Evolutionary conservation across 2,888 invertebrate genomes (phyloP).

Genomic region (Papilio demoleus): DNA sequence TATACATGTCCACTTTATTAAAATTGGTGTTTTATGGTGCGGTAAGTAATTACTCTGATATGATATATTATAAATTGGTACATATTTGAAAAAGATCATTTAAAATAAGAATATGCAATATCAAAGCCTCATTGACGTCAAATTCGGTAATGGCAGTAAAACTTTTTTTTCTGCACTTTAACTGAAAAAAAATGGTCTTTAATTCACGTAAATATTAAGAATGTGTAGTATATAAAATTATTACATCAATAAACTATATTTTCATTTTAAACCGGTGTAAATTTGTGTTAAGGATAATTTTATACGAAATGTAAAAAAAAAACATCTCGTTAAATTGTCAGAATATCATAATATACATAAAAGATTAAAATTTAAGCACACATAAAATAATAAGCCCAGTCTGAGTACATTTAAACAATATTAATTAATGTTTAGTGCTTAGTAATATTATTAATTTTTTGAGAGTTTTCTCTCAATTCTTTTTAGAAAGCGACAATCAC

Average conservation of each 20-base stretch:
- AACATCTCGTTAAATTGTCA: background rate
- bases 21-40: background rate
- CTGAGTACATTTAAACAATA: conserved; percentile 4
- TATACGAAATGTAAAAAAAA: background rate
- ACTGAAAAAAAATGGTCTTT: background rate
- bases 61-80: background rate
- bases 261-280: conserved; percentile 21
- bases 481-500: too few relatives aligned
- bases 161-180: background rate
- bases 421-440: background rate
- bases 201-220: background rate
- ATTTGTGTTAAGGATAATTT: conserved; percentile 19
- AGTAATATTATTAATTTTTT: too few relatives aligned
- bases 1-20: background rate
- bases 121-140: background rate
- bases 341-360: background rate
- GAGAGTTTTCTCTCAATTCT: too few relatives aligned
- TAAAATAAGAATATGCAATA: background rate
- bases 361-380: conserved; percentile 9
- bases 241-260: conserved; percentile 26
- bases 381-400: conserved; percentile 1
- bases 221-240: conserved; percentile 9
- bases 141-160: background rate
- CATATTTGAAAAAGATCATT: background rate
- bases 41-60: background rate